These are phyloP conservation scores for Exephanes ischioxanthus DNA, from an alignment of 2,888 invertebrate species.

Conservation along the genomic window DNA sequence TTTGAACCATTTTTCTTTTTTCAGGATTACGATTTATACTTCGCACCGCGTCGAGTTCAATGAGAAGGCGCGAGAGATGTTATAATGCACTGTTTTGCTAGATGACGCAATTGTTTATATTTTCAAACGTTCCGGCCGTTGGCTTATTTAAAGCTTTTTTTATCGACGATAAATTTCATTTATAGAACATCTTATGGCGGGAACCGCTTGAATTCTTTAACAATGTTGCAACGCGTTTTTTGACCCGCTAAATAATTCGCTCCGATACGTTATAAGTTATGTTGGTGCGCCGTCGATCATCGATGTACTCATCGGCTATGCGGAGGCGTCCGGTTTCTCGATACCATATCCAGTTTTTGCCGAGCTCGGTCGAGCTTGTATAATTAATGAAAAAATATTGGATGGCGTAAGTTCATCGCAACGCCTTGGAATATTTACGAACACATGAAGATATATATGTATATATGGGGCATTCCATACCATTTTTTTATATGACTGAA, in stretches of 20 bases:
- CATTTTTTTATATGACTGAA: too few relatives aligned
- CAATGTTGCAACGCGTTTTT: not conserved
- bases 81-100: too few relatives aligned
- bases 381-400: not conserved
- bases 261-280: not conserved
- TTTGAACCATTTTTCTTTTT: too few relatives aligned
- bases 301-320: not conserved
- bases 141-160: not conserved
- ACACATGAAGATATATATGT: not conserved
- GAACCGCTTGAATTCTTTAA: not conserved
- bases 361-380: not conserved
- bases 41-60: too few relatives aligned
- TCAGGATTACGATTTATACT: too few relatives aligned
- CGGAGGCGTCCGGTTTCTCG: not conserved
- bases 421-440: not conserved
- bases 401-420: not conserved
- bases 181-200: not conserved
- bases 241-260: slow-evolving; percentile 2
- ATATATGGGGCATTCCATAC: too few relatives aligned
- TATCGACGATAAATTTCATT: not conserved
- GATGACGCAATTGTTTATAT: too few relatives aligned
- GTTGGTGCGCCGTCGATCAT: not conserved
- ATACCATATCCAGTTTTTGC: not conserved
- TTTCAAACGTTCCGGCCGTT: not conserved
- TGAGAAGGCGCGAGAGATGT: too few relatives aligned